Base-by-base conservation (phyloP, 2,797 vertebrate species). In the Rallus crepitans region DNA sequence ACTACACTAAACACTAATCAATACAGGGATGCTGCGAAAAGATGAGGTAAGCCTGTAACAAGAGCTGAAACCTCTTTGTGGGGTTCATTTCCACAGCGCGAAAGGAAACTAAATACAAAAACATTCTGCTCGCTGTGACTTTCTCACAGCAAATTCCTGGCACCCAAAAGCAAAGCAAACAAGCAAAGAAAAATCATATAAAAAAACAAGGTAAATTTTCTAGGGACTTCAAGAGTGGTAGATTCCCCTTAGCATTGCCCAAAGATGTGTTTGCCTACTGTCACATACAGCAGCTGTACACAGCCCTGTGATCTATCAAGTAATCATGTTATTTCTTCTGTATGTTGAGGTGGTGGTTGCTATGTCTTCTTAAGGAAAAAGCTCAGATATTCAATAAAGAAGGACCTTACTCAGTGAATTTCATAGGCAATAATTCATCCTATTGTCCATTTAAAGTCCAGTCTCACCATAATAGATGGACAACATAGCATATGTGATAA, bases 71-170 rank as follows among this genome's bases (percentile, higher is more conserved):
- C 63, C 53, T 82, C 59, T 65, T 52, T 33, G 13, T 24, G 31
- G n/a, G 23, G 5, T 69, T 86, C 8, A 33, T 91, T 94, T 95
- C 42, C 70, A 37, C 11, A 14, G 55, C 19, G 55, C 66, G 88
- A 94, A 89, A 94, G 85, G 57, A 95, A 91, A 68, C 17, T 24
- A 92, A 88, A 69, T 2, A 73, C 13, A n/a, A 63, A 81, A 90
- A 42, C 5, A 3, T 69, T 76, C 72, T 81, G 47, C 57, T 76
- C 6, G 1, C 42, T n/a, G 24, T 28, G 6, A 72, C 31, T 91
- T 94, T 94, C 52, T 66, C 61, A 55, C 5, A 56, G 30, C 21
- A 83, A 92, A 73, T 81, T 86, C 72, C 69, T 71, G 69, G 66
- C 35, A 78, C 37, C 8, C 30, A 72, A 61, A 94, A 37, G 0